A percentile compares a stretch with the other conserved stretches of the same genome.
phyloP scores from a whole-genome alignment of 1,140 invertebrate species.

The Megathymus violae region DNA sequence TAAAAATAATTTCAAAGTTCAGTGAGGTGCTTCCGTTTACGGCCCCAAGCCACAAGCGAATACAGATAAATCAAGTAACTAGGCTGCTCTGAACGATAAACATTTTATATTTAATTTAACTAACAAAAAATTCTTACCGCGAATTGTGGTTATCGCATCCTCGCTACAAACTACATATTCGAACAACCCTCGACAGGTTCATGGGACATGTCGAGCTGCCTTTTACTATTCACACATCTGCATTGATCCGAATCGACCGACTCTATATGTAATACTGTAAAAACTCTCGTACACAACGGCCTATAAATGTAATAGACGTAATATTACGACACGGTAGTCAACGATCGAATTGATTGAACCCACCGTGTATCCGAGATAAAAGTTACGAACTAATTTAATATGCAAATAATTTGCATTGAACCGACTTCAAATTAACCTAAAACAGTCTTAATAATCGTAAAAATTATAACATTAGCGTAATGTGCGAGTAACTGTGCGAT shows the following conservation, averaged over 20 bases:
- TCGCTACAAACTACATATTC: too few relatives aligned
- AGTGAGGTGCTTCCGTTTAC: not conserved
- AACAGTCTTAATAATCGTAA: slow-evolving; percentile 56
- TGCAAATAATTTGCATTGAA: slow-evolving; percentile 46
- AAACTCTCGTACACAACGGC: not conserved
- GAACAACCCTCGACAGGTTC: too few relatives aligned
- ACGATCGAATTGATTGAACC: not conserved
- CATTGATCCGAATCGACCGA: not conserved
- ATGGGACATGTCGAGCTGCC: too few relatives aligned
- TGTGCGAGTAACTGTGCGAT: slow-evolving; percentile 53
- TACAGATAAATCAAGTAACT: not conserved
- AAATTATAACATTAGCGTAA: slow-evolving; percentile 41
- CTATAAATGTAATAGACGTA: not conserved
- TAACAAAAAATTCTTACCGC: too few relatives aligned
- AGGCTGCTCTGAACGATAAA: too few relatives aligned
- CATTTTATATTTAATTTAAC: too few relatives aligned
- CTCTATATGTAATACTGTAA: not conserved
- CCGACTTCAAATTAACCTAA: slow-evolving; percentile 37
- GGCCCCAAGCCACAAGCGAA: slow-evolving; percentile 1
- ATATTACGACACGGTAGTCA: not conserved
- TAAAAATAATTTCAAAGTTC: not conserved
- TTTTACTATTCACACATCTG: too few relatives aligned
- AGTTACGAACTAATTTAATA: not conserved
- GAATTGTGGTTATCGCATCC: too few relatives aligned
- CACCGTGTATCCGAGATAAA: not conserved